A percentile compares a stretch with the other conserved stretches of the same genome.
Evolutionary conservation across 1,140 invertebrate species (phyloP).

Genomic region (Rhynchophorus ferrugineus): DNA sequence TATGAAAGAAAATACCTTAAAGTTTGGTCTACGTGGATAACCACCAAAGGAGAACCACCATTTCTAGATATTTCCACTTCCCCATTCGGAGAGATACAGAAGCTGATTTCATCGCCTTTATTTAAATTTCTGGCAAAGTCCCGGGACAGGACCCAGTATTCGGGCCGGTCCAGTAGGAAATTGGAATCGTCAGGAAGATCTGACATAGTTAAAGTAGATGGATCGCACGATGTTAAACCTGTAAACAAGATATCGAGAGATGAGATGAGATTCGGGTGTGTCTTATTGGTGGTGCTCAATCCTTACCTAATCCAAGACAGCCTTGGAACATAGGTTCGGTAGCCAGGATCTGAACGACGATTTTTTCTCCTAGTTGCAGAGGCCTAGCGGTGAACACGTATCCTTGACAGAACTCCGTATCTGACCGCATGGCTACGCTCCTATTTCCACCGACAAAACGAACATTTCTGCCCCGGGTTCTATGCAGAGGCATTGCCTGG

Average conservation of each 20-base stretch:
- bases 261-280: background rate
- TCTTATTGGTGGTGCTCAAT: background rate
- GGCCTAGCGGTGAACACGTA: constrained; percentile 88
- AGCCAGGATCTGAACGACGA: constrained; percentile 78
- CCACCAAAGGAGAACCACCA: constrained; percentile 65
- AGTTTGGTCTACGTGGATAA: constrained; percentile 93
- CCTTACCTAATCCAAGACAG: constrained; percentile 69
- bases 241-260: background rate
- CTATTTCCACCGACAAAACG: constrained; percentile 65
- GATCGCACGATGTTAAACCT: constrained; percentile 90
- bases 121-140: constrained; percentile 79
- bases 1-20: constrained; percentile 42
- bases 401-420: constrained; percentile 87
- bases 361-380: constrained; percentile 73
- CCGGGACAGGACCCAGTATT: constrained; percentile 95
- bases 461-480: constrained; percentile 77
- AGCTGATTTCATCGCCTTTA: constrained; percentile 84
- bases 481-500: constrained; percentile 63
- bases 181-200: constrained; percentile 92
- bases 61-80: constrained; percentile 88
- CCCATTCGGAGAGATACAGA: constrained; percentile 73
- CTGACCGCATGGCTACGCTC: constrained; percentile 69
- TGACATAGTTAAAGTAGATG: constrained; percentile 57
- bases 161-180: constrained; percentile 82
- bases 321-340: constrained; percentile 82